These are phyloP conservation scores for Pristionchus japonicus DNA, from an alignment of 2,888 invertebrate species.

Conservation along the genomic window DNA sequence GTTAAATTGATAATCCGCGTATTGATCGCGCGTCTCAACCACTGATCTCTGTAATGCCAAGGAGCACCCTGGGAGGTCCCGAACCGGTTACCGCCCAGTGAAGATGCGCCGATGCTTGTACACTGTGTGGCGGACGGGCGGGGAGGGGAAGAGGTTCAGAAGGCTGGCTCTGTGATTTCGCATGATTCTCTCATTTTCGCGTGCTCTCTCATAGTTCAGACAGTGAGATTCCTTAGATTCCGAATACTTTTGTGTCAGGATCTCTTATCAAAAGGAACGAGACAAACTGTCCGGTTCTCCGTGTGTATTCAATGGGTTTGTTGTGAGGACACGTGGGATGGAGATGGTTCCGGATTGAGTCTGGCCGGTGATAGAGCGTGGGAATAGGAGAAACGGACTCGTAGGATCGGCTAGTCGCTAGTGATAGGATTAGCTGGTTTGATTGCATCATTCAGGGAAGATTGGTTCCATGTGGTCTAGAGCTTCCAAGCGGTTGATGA, in stretches of 20 bases:
- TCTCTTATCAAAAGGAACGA: background rate
- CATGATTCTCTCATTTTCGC: no score
- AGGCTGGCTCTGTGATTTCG: background rate
- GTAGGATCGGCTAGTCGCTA: background rate
- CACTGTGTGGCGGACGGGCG: no score
- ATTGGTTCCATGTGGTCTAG: slow-evolving; percentile 5
- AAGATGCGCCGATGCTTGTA: background rate
- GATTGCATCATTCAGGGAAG: slow-evolving; percentile 8
- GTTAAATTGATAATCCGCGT: no score
- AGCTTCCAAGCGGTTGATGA: background rate
- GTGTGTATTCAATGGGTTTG: slow-evolving; percentile 1
- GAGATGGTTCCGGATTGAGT: background rate
- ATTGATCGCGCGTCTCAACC: background rate
- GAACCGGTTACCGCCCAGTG: background rate
- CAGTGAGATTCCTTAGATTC: background rate
- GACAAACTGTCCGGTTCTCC: slow-evolving; percentile 17
- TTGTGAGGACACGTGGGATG: background rate
- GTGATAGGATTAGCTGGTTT: background rate
- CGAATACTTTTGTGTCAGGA: background rate
- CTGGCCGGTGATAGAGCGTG: background rate
- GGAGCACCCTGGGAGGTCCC: background rate
- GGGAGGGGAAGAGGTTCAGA: background rate
- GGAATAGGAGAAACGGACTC: background rate
- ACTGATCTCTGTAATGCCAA: background rate
- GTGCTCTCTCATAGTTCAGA: no score